Base-by-base conservation (phyloP, 2,113 vertebrate species). In the Macaca mulatta region DNA sequence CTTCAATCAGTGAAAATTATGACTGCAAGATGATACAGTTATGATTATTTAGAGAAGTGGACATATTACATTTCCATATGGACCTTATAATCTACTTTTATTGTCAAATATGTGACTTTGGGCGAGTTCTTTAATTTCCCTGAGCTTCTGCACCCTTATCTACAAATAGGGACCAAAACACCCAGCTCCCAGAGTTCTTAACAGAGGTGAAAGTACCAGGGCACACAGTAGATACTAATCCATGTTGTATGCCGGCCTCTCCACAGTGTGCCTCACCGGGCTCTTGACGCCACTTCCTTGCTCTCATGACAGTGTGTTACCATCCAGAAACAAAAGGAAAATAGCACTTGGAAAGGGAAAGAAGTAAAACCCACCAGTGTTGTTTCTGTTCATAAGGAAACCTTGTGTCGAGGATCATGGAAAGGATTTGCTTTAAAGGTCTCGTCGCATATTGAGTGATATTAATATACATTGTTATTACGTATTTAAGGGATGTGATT, bases 81-180 rank as follows among this genome's bases (percentile, higher is more conserved):
- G 8, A 83, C 38, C 74, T 96, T 74, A 87, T 18, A 83, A 25
- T 75, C 48, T 67, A 30, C 59, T 86, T 74, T 94, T 69, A 86
- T 48, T 87, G 52, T 86, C 69, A 96, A 27, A 55, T 90, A 12
- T n/a, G n/a, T 94, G 72, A 72, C 35, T 96, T 85, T 78, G 52
- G n/a, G 38, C 55, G 69, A 88, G 25, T 67, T 45, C 8, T n/a
- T 81, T 89, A n/a, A 77, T 88, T 96, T 55, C 43, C 48, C 48
- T 83, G 43, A 79, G 52, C 75, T 67, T 96, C 23, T 92, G 17
- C 10, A 61, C 69, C 70, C 22, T 30, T 70, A n/a, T 94, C 59
- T 90, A 16, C 18, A 59, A 77, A 27, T 72, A 20, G 38, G 11
- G 23, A 67, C 57, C 25, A 3, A 81, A 32, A 89, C 22, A 93